phyloP scores from a whole-genome alignment of 2,113 vertebrate species.

The Hemibagrus wyckioides region DNA sequence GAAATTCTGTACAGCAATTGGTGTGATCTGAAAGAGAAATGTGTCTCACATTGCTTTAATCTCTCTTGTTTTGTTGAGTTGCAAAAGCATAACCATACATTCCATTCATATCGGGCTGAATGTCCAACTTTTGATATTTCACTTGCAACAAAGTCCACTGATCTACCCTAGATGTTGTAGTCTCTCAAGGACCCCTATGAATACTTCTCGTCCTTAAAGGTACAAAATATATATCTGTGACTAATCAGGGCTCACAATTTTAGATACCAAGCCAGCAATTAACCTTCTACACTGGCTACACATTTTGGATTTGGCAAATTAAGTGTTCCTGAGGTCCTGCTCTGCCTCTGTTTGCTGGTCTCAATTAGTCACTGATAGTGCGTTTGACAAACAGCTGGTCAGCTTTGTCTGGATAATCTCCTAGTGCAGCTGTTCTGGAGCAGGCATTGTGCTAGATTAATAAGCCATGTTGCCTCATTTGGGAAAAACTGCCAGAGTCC shows the following conservation, averaged over 20 bases:
- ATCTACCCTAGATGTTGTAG: slow-evolving; percentile 1
- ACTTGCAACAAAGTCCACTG: slow-evolving; percentile 6
- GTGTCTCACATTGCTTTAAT: slow-evolving; percentile 7
- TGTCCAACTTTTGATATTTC: slow-evolving; percentile 39
- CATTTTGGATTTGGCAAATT: slow-evolving; percentile 67
- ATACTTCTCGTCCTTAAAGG: slow-evolving; percentile 47
- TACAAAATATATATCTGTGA: slow-evolving; percentile 12
- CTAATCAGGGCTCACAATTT: slow-evolving; percentile 6
- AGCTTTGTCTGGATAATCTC: slow-evolving; percentile 76
- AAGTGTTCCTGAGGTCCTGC: slow-evolving; percentile 56
- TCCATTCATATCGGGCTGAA: slow-evolving; percentile 1
- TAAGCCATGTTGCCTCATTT: slow-evolving; percentile 75
- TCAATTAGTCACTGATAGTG: slow-evolving; percentile 76
- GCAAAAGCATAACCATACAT: slow-evolving; percentile 8
- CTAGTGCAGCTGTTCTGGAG: slow-evolving; percentile 76
- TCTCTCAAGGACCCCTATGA: slow-evolving; percentile 37
- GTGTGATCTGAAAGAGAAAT: background rate
- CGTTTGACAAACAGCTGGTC: slow-evolving; percentile 79
- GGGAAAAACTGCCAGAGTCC: slow-evolving; percentile 72
- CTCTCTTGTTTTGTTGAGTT: slow-evolving; percentile 8
- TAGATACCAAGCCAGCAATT: slow-evolving; percentile 64
- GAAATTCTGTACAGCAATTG: background rate
- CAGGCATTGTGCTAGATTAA: slow-evolving; percentile 75
- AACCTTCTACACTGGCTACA: slow-evolving; percentile 70
- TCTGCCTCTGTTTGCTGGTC: slow-evolving; percentile 67